phyloP scores from a whole-genome alignment of 2,797 vertebrate species.

The Pyrocephalus nanus region DNA sequence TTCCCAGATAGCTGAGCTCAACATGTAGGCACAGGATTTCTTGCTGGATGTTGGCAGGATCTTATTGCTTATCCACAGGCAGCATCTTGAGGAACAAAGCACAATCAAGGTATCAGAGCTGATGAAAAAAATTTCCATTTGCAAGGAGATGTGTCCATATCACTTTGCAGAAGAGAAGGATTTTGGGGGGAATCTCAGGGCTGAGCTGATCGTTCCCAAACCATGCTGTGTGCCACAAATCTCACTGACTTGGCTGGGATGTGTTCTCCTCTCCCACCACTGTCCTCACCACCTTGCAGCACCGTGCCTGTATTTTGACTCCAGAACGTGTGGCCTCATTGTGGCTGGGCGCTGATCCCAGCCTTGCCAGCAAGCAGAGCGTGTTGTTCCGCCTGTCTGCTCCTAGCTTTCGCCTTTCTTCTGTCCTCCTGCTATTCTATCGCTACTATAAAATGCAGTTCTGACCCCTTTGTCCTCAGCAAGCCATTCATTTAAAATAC shows the following conservation, averaged over 20 bases:
- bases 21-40: neutral
- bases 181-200: neutral
- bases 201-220: accelerated
- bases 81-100: accelerated
- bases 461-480: conserved; percentile 74
- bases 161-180: neutral
- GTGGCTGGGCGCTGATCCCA: neutral
- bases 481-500: conserved; percentile 69
- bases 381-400: conserved; percentile 33
- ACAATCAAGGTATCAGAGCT: neutral
- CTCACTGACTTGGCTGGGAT: neutral
- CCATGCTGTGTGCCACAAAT: neutral
- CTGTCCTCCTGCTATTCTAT: conserved; percentile 37
- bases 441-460: conserved; percentile 40
- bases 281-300: neutral
- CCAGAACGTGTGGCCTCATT: neutral
- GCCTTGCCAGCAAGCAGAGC: conserved; percentile 9
- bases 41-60: neutral
- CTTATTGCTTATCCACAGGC: neutral
- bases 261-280: accelerated
- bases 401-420: neutral
- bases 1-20: neutral
- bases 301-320: neutral
- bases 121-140: neutral
- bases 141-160: neutral